Percentiles rank a stretch among this genome's conserved stretches.
Conservation (phyloP, 2,888 invertebrate genomes). For the Germaria angustata region DNA sequence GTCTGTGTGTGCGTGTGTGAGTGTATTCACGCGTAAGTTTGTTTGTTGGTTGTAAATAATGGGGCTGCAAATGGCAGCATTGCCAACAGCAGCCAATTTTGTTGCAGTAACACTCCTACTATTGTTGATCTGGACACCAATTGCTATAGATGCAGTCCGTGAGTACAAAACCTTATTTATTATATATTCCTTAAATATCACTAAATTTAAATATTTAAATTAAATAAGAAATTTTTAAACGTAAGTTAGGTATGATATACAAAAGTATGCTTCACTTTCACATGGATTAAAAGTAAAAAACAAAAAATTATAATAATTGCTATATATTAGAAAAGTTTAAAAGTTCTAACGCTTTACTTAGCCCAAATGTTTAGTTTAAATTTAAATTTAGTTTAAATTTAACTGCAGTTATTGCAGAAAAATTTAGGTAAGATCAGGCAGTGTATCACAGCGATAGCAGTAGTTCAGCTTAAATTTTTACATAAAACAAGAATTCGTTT, state of each 20-base stretch:
- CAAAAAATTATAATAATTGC: not conserved
- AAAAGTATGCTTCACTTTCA: slow-evolving; percentile 29
- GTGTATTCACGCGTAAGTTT: slow-evolving; percentile 37
- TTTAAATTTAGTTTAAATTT: too few species aligned
- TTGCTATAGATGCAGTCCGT: slow-evolving; percentile 79
- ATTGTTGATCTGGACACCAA: slow-evolving; percentile 77
- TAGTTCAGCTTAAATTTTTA: too few species aligned
- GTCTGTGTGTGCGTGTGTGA: slow-evolving; percentile 40
- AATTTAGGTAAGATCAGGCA: too few species aligned
- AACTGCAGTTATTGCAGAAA: too few species aligned
- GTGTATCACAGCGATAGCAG: too few species aligned
- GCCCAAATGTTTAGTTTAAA: too few species aligned
- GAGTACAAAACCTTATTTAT: slow-evolving; percentile 74
- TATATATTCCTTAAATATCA: slow-evolving; percentile 16
- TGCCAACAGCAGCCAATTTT: slow-evolving; percentile 77
- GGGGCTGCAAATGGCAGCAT: slow-evolving; percentile 80
- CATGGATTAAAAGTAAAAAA: too few species aligned
- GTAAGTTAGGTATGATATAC: not conserved
- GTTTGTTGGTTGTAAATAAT: slow-evolving; percentile 74
- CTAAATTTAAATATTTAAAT: not conserved
- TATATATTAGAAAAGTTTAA: too few species aligned
- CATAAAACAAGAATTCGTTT: too few species aligned
- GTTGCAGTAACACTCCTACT: slow-evolving; percentile 76
- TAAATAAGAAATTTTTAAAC: not conserved
- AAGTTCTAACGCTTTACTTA: too few species aligned